Conservation (phyloP, 2,797 vertebrate species). For the Miichthys miiuy region DNA sequence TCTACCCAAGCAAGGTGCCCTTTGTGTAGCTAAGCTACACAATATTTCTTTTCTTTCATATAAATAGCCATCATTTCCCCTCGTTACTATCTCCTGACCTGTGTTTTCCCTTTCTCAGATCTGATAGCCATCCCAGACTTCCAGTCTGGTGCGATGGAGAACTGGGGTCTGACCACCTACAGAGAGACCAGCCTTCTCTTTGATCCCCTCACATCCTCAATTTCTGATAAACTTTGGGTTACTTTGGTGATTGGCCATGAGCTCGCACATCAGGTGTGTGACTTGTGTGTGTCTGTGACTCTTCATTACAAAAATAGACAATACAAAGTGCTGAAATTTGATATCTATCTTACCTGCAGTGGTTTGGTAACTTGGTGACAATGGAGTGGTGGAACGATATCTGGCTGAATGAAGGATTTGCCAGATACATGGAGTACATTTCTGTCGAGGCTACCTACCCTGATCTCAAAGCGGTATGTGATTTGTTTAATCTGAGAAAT, state of each 20-base stretch:
- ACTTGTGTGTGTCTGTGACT: background rate
- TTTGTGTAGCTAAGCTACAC: background rate
- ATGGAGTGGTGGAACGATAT: conserved; percentile 91
- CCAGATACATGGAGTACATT: conserved; percentile 88
- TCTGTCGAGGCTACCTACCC: conserved; percentile 86
- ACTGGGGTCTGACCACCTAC: conserved; percentile 89
- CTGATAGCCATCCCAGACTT: conserved; percentile 89
- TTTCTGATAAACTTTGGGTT: conserved; percentile 87
- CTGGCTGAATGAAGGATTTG: conserved; percentile 90
- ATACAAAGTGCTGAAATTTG: background rate
- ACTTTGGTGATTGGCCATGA: conserved; percentile 88
- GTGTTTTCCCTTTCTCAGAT: conserved; percentile 75
- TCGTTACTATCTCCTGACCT: background rate
- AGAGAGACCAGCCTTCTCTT: conserved; percentile 87
- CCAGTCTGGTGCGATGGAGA: conserved; percentile 88
- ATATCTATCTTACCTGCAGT: conserved; percentile 67
- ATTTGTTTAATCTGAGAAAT: background rate
- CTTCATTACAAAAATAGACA: background rate
- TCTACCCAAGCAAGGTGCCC: conserved; percentile 86
- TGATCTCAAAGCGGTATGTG: conserved; percentile 83
- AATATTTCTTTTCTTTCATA: background rate
- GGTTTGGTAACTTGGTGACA: conserved; percentile 91
- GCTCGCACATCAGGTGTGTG: conserved; percentile 86
- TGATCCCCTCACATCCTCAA: conserved; percentile 84
- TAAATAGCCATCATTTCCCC: background rate